These are phyloP conservation scores for Embiotoca jacksoni DNA, from an alignment of 2,113 vertebrate species.

Conservation along the genomic window DNA sequence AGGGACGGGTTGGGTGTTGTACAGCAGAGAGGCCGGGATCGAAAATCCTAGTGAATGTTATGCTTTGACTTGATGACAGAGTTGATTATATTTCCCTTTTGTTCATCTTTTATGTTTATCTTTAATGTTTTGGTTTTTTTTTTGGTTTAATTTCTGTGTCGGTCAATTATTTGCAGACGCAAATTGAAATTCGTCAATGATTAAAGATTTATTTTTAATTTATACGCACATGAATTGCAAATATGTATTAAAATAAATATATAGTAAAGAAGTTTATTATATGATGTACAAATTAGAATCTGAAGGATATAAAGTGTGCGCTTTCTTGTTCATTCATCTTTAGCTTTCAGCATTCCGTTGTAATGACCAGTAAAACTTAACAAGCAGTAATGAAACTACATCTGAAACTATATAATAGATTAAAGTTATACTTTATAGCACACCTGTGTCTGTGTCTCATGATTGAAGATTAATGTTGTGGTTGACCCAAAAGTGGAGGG, in stretches of 20 bases:
- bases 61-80: background rate
- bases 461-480: background rate
- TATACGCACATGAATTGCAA: slow-evolving; percentile 60
- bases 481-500: background rate
- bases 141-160: slow-evolving; percentile 26
- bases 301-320: slow-evolving; percentile 52
- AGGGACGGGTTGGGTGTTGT: background rate
- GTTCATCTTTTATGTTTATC: slow-evolving; percentile 7
- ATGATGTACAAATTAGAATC: slow-evolving; percentile 61
- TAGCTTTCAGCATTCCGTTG: slow-evolving; percentile 73
- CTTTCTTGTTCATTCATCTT: slow-evolving; percentile 59
- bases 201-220: slow-evolving; percentile 67
- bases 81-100: slow-evolving; percentile 26
- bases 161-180: slow-evolving; percentile 44
- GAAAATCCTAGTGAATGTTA: background rate
- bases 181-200: slow-evolving; percentile 64
- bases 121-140: slow-evolving; percentile 1
- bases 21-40: slow-evolving; percentile 9
- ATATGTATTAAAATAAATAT: slow-evolving; percentile 16
- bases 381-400: slow-evolving; percentile 57
- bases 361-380: slow-evolving; percentile 61
- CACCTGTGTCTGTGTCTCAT: background rate
- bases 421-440: slow-evolving; percentile 81
- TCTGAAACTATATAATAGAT: slow-evolving; percentile 73
- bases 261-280: slow-evolving; percentile 50